phyloP scores from a whole-genome alignment of 2,797 vertebrate genomes.

The Zalophus californianus region DNA sequence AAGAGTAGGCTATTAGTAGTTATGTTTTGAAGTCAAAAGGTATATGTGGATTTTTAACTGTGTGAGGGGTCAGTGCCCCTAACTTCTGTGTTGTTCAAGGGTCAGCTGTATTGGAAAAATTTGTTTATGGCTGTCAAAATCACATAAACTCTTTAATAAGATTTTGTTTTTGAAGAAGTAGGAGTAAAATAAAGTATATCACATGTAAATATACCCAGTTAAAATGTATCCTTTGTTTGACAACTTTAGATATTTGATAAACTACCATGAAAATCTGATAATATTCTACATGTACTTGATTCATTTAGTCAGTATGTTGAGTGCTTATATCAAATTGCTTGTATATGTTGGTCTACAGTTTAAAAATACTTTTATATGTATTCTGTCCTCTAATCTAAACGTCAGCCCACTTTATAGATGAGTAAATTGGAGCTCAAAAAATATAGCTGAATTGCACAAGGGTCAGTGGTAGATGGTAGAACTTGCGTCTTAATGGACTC shows the following conservation, averaged over 20 bases:
- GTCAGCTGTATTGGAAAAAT: not conserved
- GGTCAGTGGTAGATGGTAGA: slow-evolving; percentile 1
- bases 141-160: not conserved
- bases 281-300: not conserved
- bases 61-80: not conserved
- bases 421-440: not conserved
- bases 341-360: not conserved
- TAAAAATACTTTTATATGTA: slow-evolving; percentile 8
- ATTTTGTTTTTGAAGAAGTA: slow-evolving; percentile 33
- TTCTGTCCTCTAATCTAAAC: slow-evolving; percentile 1
- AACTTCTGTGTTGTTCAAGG: not conserved
- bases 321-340: not conserved
- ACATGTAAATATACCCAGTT: slow-evolving; percentile 13
- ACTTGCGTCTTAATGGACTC: not conserved
- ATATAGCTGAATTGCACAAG: not conserved
- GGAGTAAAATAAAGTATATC: not conserved
- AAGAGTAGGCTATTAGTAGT: not conserved
- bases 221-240: slow-evolving; percentile 53
- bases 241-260: slow-evolving; percentile 35
- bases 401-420: slow-evolving; percentile 22
- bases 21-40: not conserved
- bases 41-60: not conserved
- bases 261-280: not conserved
- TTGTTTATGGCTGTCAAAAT: not conserved
- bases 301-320: not conserved